Conservation (phyloP, 2,888 invertebrate genomes). For the Liodrosophila aerea region DNA sequence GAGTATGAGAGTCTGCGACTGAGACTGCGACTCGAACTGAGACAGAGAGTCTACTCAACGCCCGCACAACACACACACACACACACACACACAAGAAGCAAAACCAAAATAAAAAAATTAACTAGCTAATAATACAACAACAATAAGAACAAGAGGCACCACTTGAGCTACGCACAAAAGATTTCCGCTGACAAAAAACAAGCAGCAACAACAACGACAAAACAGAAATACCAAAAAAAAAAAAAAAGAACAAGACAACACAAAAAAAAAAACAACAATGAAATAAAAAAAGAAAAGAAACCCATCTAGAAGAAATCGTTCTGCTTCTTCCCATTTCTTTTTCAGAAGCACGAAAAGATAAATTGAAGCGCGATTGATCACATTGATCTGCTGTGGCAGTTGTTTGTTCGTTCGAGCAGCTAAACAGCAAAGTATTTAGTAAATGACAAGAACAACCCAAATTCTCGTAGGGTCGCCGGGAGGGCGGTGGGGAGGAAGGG, state of each 20-base stretch:
- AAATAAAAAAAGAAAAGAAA: slow-evolving; percentile 20
- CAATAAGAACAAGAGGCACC: slow-evolving; percentile 42
- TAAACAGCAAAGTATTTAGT: slow-evolving; percentile 69
- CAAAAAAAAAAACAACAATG: slow-evolving; percentile 41
- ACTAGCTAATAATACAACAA: slow-evolving; percentile 75
- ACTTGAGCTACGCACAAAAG: slow-evolving; percentile 69
- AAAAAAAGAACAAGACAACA: slow-evolving; percentile 23
- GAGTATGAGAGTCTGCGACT: background rate
- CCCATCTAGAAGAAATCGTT: slow-evolving; percentile 43
- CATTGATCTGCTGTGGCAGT: slow-evolving; percentile 63
- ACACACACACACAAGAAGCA: too few relatives aligned
- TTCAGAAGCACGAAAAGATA: slow-evolving; percentile 46
- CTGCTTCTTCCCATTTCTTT: too few relatives aligned
- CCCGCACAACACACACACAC: slow-evolving; percentile 48
- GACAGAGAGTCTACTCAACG: background rate
- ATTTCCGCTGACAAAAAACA: slow-evolving; percentile 70
- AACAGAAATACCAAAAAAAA: slow-evolving; percentile 19
- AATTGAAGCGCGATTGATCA: slow-evolving; percentile 75
- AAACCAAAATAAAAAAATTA: slow-evolving; percentile 45
- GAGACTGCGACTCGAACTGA: background rate
- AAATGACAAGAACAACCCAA: slow-evolving; percentile 43
- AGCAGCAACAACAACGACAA: slow-evolving; percentile 24
- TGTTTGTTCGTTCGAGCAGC: slow-evolving; percentile 30
- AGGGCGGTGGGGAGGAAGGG: background rate
- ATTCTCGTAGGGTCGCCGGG: background rate